A percentile compares a stretch with the other conserved stretches of the same genome.
Conservation (phyloP, 1,140 invertebrate species). For the Chironomus striatipennis region DNA sequence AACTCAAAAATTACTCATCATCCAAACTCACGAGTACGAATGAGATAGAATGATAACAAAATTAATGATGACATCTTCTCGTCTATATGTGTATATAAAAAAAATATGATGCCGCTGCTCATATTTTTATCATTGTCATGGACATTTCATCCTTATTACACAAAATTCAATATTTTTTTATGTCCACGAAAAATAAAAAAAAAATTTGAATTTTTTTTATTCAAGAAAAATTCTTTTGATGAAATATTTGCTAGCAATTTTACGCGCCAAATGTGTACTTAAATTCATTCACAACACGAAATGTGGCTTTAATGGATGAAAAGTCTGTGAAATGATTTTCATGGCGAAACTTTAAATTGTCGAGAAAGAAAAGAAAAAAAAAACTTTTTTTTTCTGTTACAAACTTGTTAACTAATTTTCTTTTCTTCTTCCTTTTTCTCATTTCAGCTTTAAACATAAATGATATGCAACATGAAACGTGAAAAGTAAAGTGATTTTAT, state of each 20-base stretch:
- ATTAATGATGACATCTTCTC: background rate
- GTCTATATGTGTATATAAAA: background rate
- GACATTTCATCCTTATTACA: background rate
- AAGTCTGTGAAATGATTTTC: too few relatives aligned
- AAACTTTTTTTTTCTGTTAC: background rate
- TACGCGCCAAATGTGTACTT: background rate
- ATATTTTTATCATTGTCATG: background rate
- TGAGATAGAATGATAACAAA: constrained; percentile 8
- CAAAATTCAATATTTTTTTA: background rate
- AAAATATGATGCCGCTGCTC: background rate
- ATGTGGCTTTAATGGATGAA: too few relatives aligned
- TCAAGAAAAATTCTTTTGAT: too few relatives aligned
- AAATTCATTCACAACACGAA: background rate
- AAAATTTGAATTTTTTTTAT: background rate
- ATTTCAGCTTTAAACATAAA: background rate
- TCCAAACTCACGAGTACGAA: background rate
- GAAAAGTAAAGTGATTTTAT: background rate
- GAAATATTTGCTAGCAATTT: too few relatives aligned
- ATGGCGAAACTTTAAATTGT: too few relatives aligned
- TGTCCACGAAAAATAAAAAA: too few relatives aligned
- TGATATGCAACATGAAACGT: background rate
- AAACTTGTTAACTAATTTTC: background rate
- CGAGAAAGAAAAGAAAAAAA: background rate
- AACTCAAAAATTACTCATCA: constrained; percentile 9
- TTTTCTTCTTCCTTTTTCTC: background rate